Evolutionary conservation across 2,888 invertebrate species (phyloP), one percentile per base, ranked within the genome.

Genomic region (Hemithea aestivaria): DNA sequence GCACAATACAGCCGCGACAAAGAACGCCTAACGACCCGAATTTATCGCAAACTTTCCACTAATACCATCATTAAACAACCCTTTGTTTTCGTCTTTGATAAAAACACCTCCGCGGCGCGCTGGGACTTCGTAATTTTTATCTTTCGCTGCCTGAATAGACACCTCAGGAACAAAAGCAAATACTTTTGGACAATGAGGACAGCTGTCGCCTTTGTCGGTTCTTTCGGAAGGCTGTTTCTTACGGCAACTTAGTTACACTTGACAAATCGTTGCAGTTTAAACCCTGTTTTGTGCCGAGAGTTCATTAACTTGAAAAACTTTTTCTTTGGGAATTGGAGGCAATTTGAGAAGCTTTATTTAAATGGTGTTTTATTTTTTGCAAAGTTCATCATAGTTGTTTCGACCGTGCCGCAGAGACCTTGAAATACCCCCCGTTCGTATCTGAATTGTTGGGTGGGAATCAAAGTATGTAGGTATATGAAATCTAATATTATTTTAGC

Each of bases 21-120:
- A 82, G 79, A 73, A 73, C 70, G 68, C 65, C 63, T 80, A 83
- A 84, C 76, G 81, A 81, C 73, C 70, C 65, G 67, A 84, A 84
- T 84, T 83, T 80, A 84, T 83, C 78, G 77, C 71, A 76, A 82
- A 81, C 81, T 83, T 80, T 81, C 77, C 76, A 78, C 83, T 83
- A 83, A 84, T 80, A 78, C 80, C 77, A 68, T 77, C 81, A 84
- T 84, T 82, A 81, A 81, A 82, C 80, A 81, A 76, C 76, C 81
- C 81, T 82, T 83, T 84, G 82, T 83, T 81, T 81, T 74, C 66
- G 65, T 66, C 75, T 72, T 78, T 83, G 82, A 81, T 81, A 83
- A 83, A 83, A 84, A 82, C 76, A 72, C 67, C 67, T 67, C 62
- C 60, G 63, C 67, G 64, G 67, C 76, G 73, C 78, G 73, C 69